Conservation (phyloP, 2,113 vertebrate genomes). For the Hypomesus transpacificus region DNA sequence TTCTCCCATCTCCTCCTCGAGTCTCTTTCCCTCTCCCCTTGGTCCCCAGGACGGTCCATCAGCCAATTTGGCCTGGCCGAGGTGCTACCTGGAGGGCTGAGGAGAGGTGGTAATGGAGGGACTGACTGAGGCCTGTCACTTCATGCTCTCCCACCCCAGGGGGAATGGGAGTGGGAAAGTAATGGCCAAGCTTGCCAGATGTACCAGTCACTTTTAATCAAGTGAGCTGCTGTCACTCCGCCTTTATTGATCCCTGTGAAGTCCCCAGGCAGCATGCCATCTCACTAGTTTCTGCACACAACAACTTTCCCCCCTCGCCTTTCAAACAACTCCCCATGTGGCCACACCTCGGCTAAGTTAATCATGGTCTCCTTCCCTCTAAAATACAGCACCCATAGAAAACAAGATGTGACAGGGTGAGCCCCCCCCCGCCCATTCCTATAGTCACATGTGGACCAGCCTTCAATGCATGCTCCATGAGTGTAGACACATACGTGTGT, state of each 20-base stretch:
- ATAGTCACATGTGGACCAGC: background rate
- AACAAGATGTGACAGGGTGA: constrained; percentile 52
- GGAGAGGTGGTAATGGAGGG: constrained; percentile 74
- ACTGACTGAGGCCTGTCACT: constrained; percentile 73
- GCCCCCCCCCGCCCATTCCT: background rate
- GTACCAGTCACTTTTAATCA: constrained; percentile 82
- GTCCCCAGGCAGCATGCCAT: constrained; percentile 58
- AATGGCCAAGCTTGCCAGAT: constrained; percentile 74
- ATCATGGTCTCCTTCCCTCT: constrained; percentile 56
- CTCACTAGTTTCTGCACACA: constrained; percentile 55
- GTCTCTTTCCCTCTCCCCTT: constrained; percentile 14
- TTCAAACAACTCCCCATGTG: constrained; percentile 63
- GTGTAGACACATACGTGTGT: background rate
- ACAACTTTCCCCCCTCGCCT: constrained; percentile 62
- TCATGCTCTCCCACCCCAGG: constrained; percentile 69
- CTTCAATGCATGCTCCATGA: constrained; percentile 18
- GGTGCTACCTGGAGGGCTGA: constrained; percentile 62
- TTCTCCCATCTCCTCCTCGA: background rate
- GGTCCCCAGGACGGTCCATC: constrained; percentile 39
- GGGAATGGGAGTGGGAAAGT: constrained; percentile 70
- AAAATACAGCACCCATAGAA: constrained; percentile 40
- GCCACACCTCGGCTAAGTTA: constrained; percentile 54
- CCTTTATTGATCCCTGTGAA: constrained; percentile 72
- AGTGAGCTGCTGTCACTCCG: constrained; percentile 70
- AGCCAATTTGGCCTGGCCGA: constrained; percentile 55